A percentile compares a stretch with the other conserved stretches of the same genome.
These are phyloP conservation scores for Porites lobata DNA, from an alignment of 92 coral and sea anemone species.

Conservation along the genomic window DNA sequence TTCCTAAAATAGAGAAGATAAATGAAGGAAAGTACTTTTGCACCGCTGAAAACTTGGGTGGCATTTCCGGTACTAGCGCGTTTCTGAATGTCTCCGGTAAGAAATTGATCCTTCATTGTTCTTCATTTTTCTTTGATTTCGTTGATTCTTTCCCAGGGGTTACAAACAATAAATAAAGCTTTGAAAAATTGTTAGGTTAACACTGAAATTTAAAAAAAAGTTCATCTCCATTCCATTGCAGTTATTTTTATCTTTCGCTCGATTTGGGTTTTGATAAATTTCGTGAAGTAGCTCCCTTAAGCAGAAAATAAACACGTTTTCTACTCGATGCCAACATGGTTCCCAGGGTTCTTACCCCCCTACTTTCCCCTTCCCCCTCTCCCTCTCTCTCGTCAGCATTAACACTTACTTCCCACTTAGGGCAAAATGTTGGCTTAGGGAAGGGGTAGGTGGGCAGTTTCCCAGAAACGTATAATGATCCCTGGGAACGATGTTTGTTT, in stretches of 20 bases:
- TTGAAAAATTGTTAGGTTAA: too few species aligned
- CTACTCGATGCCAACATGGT: too few species aligned
- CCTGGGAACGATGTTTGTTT: not conserved
- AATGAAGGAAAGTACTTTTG: conserved; percentile 98
- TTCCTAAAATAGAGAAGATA: conserved; percentile 68
- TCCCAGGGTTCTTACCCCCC: too few species aligned
- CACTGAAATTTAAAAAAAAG: too few species aligned
- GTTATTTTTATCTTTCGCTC: too few species aligned
- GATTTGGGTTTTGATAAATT: not conserved
- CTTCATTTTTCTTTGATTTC: not conserved
- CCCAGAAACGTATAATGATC: too few species aligned
- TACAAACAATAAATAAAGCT: too few species aligned
- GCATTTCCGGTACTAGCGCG: conserved; percentile 81
- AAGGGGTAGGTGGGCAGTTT: too few species aligned
- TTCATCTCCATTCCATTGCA: too few species aligned
- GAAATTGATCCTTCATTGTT: not conserved
- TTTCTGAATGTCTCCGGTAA: conserved; percentile 89
- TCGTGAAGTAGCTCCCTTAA: not conserved
- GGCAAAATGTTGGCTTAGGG: too few species aligned
- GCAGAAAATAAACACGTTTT: not conserved
- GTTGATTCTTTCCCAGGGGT: too few species aligned
- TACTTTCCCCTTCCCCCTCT: not conserved
- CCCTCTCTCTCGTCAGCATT: not conserved
- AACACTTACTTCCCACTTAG: too few species aligned
- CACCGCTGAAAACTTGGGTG: conserved; percentile 89